A percentile compares a stretch with the other conserved stretches of the same genome.
These are phyloP conservation scores for Halcyon malimbica DNA, from an alignment of 2,113 vertebrate genomes.

Conservation along the genomic window DNA sequence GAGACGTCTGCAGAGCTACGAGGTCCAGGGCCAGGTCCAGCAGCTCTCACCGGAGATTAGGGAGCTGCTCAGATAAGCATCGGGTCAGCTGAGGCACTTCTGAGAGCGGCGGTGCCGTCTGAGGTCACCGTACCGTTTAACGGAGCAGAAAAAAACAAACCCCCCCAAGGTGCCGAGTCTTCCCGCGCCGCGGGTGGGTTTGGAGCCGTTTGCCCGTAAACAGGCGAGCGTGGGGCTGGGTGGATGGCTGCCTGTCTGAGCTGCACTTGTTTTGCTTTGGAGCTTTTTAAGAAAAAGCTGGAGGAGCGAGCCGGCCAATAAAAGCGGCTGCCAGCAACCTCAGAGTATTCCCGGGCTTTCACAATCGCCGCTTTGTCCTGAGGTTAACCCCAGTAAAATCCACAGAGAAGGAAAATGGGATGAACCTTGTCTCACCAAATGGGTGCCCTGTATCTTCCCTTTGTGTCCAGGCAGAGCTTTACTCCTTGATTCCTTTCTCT, in stretches of 20 bases:
- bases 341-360: not conserved
- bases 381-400: not conserved
- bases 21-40: not conserved
- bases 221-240: not conserved
- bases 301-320: not conserved
- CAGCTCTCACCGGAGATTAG: not conserved
- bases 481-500: not conserved
- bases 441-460: not conserved
- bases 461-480: not conserved
- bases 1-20: not conserved
- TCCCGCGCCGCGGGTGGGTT: rapidly evolving
- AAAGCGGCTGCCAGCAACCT: not conserved
- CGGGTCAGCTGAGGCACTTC: not conserved
- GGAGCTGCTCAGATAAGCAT: not conserved
- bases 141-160: not conserved
- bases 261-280: not conserved
- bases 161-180: not conserved
- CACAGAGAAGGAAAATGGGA: rapidly evolving
- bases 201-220: rapidly evolving
- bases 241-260: not conserved
- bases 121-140: not conserved
- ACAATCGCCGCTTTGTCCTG: not conserved
- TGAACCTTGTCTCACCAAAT: not conserved
- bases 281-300: not conserved
- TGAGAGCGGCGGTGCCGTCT: rapidly evolving